These are phyloP conservation scores for Rambutsinella grinnellia DNA, from an alignment of 2,888 invertebrate genomes.

Conservation along the genomic window DNA sequence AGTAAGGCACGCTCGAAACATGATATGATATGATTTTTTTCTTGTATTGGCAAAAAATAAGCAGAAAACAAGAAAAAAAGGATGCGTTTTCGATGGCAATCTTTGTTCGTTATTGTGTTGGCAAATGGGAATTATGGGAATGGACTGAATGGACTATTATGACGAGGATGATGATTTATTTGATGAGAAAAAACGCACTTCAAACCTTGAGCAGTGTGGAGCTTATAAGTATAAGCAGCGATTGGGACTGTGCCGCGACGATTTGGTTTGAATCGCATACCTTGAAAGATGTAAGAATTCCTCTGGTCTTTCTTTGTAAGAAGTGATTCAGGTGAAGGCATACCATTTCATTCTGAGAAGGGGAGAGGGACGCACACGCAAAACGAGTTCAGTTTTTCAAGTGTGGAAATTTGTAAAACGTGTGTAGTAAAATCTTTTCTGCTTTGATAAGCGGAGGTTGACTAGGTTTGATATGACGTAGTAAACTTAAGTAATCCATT, in stretches of 20 bases:
- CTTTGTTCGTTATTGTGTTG: background rate
- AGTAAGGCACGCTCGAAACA: too few relatives aligned
- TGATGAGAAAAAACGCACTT: slow-evolving; percentile 34
- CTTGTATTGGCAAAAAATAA: background rate
- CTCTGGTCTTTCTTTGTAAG: background rate
- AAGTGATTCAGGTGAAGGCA: background rate
- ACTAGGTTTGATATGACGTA: too few relatives aligned
- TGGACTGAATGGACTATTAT: background rate
- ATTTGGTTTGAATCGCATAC: background rate
- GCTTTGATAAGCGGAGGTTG: too few relatives aligned
- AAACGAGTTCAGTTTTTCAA: background rate
- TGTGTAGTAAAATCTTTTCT: too few relatives aligned
- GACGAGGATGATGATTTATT: slow-evolving; percentile 42
- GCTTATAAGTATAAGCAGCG: slow-evolving; percentile 23
- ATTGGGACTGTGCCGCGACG: background rate
- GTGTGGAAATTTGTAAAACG: too few relatives aligned
- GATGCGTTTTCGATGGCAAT: background rate
- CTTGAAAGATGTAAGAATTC: background rate
- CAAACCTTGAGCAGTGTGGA: slow-evolving; percentile 37
- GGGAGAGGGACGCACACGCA: background rate
- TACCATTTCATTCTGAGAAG: background rate
- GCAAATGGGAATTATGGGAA: background rate
- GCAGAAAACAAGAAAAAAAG: slow-evolving; percentile 15
- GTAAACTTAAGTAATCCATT: too few relatives aligned
- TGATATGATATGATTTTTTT: background rate